phyloP scores from a whole-genome alignment of 2,113 vertebrate genomes.

The Cepphus grylle region DNA sequence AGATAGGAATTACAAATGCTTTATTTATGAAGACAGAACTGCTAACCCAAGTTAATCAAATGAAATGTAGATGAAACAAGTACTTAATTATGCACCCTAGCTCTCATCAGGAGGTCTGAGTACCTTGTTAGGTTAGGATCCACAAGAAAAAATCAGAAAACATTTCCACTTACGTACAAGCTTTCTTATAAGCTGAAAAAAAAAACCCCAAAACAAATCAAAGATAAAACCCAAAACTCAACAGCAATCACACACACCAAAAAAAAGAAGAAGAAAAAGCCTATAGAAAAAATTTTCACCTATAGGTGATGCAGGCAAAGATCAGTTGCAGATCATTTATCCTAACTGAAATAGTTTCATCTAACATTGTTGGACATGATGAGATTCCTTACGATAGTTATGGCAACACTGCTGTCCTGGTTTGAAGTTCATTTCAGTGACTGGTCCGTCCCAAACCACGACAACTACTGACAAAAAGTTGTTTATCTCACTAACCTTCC shows the following conservation, averaged over 20 bases:
- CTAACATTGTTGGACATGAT: neutral
- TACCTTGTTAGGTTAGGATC: neutral
- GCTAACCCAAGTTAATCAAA: neutral
- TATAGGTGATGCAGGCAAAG: neutral
- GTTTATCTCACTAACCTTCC: neutral
- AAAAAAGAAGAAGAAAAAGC: accelerated
- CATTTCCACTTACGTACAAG: neutral
- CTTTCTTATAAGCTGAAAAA: neutral
- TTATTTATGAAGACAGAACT: neutral
- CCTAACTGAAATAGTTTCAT: neutral
- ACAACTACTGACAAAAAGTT: neutral
- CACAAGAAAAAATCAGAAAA: neutral
- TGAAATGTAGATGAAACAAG: neutral
- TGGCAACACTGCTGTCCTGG: neutral
- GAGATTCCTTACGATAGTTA: neutral
- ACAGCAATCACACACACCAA: neutral
- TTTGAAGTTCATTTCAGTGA: neutral
- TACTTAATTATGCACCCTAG: neutral
- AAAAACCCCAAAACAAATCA: accelerated
- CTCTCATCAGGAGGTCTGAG: neutral
- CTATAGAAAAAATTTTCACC: neutral
- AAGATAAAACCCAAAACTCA: neutral
- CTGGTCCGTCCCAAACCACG: neutral
- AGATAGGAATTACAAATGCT: neutral
- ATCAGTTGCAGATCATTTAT: neutral